Evolutionary conservation across 2,113 vertebrate species (phyloP).

Genomic region (Chionomys nivalis): DNA sequence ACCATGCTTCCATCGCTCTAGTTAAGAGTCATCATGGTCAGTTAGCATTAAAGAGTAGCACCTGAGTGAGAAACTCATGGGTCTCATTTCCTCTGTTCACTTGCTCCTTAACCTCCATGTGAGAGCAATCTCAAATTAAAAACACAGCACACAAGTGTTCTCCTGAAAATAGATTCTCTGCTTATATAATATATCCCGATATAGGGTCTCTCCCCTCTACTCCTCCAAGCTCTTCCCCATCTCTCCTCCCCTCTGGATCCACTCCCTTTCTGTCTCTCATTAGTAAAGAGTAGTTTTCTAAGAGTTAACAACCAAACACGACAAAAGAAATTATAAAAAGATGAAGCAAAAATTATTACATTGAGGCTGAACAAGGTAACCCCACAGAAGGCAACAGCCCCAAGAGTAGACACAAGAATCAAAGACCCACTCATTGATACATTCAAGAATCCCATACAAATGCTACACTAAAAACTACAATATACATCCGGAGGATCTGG

Average conservation of each 20-base stretch:
- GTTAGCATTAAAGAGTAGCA: background rate
- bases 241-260: background rate
- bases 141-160: background rate
- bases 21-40: background rate
- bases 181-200: background rate
- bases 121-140: background rate
- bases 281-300: background rate
- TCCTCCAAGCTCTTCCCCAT: too few relatives aligned
- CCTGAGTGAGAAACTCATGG: background rate
- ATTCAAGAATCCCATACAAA: too few relatives aligned
- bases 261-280: background rate
- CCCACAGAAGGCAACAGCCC: background rate
- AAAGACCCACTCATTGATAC: too few relatives aligned
- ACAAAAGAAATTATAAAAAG: background rate
- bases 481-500: too few relatives aligned
- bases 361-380: background rate
- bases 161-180: background rate
- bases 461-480: too few relatives aligned
- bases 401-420: too few relatives aligned
- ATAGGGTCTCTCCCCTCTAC: background rate
- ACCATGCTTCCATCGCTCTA: too few relatives aligned
- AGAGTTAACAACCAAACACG: background rate
- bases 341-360: background rate
- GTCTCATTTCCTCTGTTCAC: background rate
- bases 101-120: background rate